Base-by-base conservation (phyloP, 1,140 invertebrate genomes). In the Ceratosolen solmsi region DNA sequence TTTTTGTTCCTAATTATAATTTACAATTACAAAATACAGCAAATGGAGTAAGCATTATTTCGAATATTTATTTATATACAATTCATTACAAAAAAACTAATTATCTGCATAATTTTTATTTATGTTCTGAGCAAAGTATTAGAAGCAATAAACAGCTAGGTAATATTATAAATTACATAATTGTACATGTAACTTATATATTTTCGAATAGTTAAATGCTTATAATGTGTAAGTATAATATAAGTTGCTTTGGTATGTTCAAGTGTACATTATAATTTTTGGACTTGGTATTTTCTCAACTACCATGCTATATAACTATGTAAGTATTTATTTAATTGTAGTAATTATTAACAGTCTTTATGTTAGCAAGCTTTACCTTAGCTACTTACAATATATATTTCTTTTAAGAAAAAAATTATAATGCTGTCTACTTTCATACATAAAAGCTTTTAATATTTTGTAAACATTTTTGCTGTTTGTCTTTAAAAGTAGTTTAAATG, bases 251-350 rank as follows among this genome's bases (percentile, higher is more conserved):
- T 30, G 58, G 56, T 65, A 77, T 30, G 17, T 46, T 25, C 17
- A 77, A 77, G 46, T 78, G n/a, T 38, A 51, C 60, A 63, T 78
- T 51, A 68, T 51, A 54, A 79, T 70, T 71, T 71, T 71, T 38
- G 33, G 41, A 56, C 49, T 25, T 41, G n/a, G 65, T 54, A 78
- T 68, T 78, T 78, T 49, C 76, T 78, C 13, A 65, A 36, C 60
- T 25, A 54, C 65, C 38, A 54, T n/a, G 15, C 60, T 78, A 54
- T 78, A 78, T 68, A 78, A 78, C 22, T 51, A 78, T 68, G 60
- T n/a, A 78, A 78, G 76, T 54, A 46, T 77, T 77, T 77, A 41
- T 77, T 63, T 65, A 77, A 77, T 49, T 77, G 41, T 65, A 77
- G 75, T 65, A 77, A 77, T 77, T 77, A 77, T 77, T 49, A 49